Evolutionary conservation across 2,888 invertebrate species (phyloP), one percentile per base, ranked within the genome.

Genomic region (Lycophotia porphyrea): DNA sequence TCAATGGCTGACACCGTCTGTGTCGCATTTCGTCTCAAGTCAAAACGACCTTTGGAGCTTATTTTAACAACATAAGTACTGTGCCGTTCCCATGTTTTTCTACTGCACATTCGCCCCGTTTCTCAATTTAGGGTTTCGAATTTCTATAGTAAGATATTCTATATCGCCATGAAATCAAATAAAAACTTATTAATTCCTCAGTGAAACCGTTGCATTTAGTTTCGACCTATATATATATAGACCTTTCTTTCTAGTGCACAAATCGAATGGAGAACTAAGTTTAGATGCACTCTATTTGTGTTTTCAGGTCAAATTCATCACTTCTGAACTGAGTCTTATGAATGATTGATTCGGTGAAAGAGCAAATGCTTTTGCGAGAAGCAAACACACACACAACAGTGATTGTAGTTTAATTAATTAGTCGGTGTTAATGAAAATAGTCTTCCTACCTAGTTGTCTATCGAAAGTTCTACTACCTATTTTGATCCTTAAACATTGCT

Each of bases 271-370:
- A n/a, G 42, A 74, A 78, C 75, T 83, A 83, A 80, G 71, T 78
- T 85, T 80, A 85, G 85, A 78, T 66, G 11, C 27, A 65, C 44
- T 67, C 70, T 67, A 78, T 70, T 78, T 65, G 47, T 55, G 72
- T 76, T 85, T 76, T 73, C 74, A 67, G 77, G 75, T 81, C 81
- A 80, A 74, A 79, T 76, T 69, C 31, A 71, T 71, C 72, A 66
- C 31, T 65, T 73, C 47, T 61, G 64, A 65, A 75, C 55, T 44
- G 44, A 24, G 34, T 31, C 27, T 78, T 71, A 63, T 80, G 65
- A 77, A 81, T 84, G 39, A 81, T 81, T 74, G 52, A 78, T 81
- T 47, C 60, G n/a, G 42, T 27, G 64, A 76, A 63, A 76, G 52
- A 60, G 15, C 47, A 34, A 80, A 77, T 52, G 44, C 13, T 60